Percentiles rank a stretch among this genome's conserved stretches.
Conservation (phyloP, 1,140 invertebrate genomes). For the Diprion similis region DNA sequence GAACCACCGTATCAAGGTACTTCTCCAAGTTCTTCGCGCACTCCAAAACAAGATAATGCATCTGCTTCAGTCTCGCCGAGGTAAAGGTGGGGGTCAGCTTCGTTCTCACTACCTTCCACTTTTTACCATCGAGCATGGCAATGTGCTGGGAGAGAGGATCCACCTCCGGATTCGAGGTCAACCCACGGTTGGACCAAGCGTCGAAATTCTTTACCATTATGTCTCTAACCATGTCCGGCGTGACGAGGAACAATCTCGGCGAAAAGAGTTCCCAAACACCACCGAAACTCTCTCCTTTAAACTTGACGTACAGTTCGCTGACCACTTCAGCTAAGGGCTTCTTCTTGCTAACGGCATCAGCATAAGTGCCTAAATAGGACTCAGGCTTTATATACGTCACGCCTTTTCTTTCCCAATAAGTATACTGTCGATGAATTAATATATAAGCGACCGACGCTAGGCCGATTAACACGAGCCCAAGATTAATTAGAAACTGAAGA, state of each 20-base stretch:
- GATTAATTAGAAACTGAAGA: not conserved
- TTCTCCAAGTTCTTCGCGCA: constrained; percentile 50
- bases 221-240: constrained; percentile 63
- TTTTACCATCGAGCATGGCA: constrained; percentile 57
- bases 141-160: constrained; percentile 64
- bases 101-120: constrained; percentile 59
- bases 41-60: constrained; percentile 58
- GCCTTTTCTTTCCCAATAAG: constrained; percentile 56
- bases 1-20: constrained; percentile 45
- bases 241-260: constrained; percentile 57
- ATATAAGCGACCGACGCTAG: constrained; percentile 8
- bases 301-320: constrained; percentile 50
- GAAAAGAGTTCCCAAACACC: constrained; percentile 58
- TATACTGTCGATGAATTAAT: constrained; percentile 30
- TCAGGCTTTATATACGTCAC: constrained; percentile 35
- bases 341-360: constrained; percentile 25
- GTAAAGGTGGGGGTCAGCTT: constrained; percentile 62
- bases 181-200: constrained; percentile 64
- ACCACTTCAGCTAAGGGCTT: constrained; percentile 53
- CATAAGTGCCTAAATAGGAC: constrained; percentile 12
- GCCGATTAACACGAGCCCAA: not conserved
- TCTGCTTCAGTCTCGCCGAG: constrained; percentile 59
- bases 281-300: constrained; percentile 49
- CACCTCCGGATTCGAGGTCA: constrained; percentile 60
- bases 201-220: constrained; percentile 68